Evolutionary conservation across 2,888 invertebrate species (phyloP).

Genomic region (Tetheella fluctuosa): DNA sequence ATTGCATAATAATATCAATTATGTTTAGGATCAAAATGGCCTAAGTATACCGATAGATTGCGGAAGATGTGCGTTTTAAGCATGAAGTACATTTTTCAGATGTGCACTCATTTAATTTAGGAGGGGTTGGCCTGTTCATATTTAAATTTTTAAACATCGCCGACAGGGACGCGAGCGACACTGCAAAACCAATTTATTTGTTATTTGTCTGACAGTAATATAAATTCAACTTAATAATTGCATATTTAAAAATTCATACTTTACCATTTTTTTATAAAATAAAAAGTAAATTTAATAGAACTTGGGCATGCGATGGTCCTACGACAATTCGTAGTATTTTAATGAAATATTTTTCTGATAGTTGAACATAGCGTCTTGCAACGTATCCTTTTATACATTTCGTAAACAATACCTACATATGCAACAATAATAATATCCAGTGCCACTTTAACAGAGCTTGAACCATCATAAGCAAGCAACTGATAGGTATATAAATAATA

Average conservation of each 20-base stretch:
- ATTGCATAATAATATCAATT: constrained; percentile 41
- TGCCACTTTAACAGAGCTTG: no score
- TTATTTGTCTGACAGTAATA: constrained; percentile 61
- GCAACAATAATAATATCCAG: no score
- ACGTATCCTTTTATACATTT: no score
- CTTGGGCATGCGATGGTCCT: no score
- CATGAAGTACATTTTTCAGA: constrained; percentile 60
- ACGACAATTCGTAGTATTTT: no score
- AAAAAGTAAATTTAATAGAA: no score
- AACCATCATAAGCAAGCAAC: neutral
- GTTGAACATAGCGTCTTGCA: no score
- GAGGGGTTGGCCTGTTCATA: constrained; percentile 74
- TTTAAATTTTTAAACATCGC: constrained; percentile 79
- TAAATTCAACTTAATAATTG: constrained; percentile 29
- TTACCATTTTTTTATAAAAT: no score
- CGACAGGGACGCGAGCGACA: constrained; percentile 50
- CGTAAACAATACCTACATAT: no score
- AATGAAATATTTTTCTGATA: no score
- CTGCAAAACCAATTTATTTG: constrained; percentile 70
- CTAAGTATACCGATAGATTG: constrained; percentile 33
- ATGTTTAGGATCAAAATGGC: constrained; percentile 41
- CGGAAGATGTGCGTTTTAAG: constrained; percentile 43
- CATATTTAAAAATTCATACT: no score
- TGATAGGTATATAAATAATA: no score
- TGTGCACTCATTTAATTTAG: constrained; percentile 70